Conservation (phyloP, 2,113 vertebrate genomes). For the Chascanopsetta lugubris region DNA sequence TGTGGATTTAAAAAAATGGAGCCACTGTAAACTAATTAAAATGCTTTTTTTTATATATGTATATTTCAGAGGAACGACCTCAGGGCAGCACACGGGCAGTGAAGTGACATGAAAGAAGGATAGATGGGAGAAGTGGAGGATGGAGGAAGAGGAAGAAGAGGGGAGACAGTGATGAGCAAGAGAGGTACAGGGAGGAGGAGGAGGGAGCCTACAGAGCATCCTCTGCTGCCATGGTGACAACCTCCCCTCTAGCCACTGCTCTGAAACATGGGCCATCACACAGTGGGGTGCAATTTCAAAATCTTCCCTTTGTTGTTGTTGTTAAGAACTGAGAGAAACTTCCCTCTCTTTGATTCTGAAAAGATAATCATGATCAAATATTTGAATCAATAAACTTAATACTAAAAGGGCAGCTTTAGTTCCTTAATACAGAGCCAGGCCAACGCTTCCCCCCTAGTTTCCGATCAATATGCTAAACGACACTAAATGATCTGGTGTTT, state of each 20-base stretch:
- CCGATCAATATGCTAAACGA: too few relatives aligned
- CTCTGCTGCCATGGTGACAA: slow-evolving; percentile 24
- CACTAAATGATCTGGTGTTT: too few relatives aligned
- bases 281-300: background rate
- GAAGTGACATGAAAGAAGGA: slow-evolving; percentile 8
- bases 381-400: too few relatives aligned
- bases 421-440: too few relatives aligned
- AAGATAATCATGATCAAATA: too few relatives aligned
- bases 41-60: background rate
- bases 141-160: background rate
- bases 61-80: too few relatives aligned
- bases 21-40: background rate
- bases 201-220: slow-evolving; percentile 31
- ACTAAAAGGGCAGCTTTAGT: too few relatives aligned
- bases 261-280: background rate
- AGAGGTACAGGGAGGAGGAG: background rate
- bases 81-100: too few relatives aligned
- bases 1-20: background rate
- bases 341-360: too few relatives aligned
- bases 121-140: slow-evolving; percentile 6
- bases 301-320: background rate
- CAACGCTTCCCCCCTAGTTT: too few relatives aligned
- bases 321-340: background rate
- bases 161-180: background rate
- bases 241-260: background rate